phyloP scores from a whole-genome alignment of 2,888 invertebrate genomes.

The Eumacrocentrus americanus region DNA sequence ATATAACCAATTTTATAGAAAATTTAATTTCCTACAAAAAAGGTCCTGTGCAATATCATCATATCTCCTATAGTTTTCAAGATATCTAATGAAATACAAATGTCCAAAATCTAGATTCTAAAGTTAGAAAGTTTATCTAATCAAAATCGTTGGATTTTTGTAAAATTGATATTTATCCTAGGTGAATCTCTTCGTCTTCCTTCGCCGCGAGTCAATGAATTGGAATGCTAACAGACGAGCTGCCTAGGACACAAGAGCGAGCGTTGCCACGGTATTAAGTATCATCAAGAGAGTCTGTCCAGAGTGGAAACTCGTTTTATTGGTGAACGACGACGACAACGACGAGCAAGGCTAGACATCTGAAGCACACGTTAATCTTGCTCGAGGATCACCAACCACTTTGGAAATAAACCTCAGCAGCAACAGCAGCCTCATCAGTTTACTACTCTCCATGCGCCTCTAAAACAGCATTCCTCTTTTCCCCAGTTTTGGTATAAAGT shows the following conservation, averaged over 20 bases:
- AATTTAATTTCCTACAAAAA: too few relatives aligned
- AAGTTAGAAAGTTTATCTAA: too few relatives aligned
- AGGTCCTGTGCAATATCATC: too few relatives aligned
- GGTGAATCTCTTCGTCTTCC: background rate
- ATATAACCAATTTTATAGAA: too few relatives aligned
- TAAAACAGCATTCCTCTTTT: background rate
- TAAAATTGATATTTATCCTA: too few relatives aligned
- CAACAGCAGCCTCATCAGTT: background rate
- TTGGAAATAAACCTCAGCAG: constrained; percentile 9
- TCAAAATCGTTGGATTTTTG: too few relatives aligned
- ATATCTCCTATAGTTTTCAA: background rate
- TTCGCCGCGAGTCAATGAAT: constrained; percentile 48
- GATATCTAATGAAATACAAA: background rate
- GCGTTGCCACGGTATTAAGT: constrained; percentile 44
- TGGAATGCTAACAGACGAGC: constrained; percentile 51
- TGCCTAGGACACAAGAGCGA: constrained; percentile 31
- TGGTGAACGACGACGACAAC: background rate
- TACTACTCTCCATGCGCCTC: background rate
- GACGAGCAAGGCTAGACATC: constrained; percentile 2
- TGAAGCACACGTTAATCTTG: constrained; percentile 9
- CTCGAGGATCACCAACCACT: constrained; percentile 6
- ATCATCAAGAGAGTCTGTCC: constrained; percentile 24
- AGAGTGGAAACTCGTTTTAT: constrained; percentile 11
- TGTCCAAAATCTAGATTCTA: background rate
- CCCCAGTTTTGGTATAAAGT: background rate